Base-by-base conservation (phyloP, 2,113 vertebrate genomes). In the Poecile atricapillus region DNA sequence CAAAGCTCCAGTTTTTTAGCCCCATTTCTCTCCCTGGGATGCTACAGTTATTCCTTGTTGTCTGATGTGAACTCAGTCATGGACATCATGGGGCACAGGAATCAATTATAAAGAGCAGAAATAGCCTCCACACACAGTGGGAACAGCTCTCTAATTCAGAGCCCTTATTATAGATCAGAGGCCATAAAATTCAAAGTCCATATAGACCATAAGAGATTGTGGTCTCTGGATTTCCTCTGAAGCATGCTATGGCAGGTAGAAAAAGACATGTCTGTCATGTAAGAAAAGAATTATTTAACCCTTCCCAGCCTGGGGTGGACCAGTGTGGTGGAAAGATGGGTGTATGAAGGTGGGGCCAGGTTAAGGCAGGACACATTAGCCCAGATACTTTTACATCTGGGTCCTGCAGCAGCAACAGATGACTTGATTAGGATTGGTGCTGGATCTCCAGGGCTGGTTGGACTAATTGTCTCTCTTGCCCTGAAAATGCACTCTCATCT, bases 121-220 rank as follows among this genome's bases (percentile, higher is more conserved):
- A 89, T 76, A 94, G 50, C 84, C 70, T 37, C 47, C 63, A 21
- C 15, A 69, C 70, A 41, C 89, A 88, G 93, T 7, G 3, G 90
- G 91, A 91, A 33, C 41, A 83, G 55, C 46, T 83, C 46, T 83
- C 82, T 59, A 37, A 73, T 80, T 80, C 82, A 80, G 84, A 85
- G 47, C 13, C 63, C 39, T 86, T 77, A 15, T 85, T 91, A 73
- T 15, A 89, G 78, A 95, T 91, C 95, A 92, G 59, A 96, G 83
- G 22, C 80, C 9, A 4, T 58, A 74, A 67, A 65, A 86, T 86
- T 96, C 83, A 93, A 94, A 92, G 83, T 33, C 79, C 0, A 0
- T 88, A 70, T 28, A 81, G 86, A 77, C 35, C 73, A 31, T 59
- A 43, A 80, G 76, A 78, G 74, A 60, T 37, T 23, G 31, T 7